Percentiles rank a stretch among this genome's conserved stretches.
phyloP scores from a whole-genome alignment of 2,888 invertebrate genomes.

The Onchidella celtica region DNA sequence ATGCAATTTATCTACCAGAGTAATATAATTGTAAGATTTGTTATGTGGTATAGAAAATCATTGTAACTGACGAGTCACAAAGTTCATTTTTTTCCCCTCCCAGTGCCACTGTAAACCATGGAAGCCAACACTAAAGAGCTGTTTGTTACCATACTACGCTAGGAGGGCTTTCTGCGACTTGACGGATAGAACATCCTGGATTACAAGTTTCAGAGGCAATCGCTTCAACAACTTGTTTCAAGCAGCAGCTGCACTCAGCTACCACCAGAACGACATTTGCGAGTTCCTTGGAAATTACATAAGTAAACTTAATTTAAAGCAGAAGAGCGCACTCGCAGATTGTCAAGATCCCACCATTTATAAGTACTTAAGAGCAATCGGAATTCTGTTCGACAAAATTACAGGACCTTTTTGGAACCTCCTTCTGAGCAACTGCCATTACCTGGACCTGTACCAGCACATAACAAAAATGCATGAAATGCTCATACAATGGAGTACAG shows the following conservation, averaged over 20 bases:
- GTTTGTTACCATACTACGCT: background rate
- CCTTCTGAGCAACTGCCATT: background rate
- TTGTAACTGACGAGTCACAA: too few species aligned
- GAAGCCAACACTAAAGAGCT: background rate
- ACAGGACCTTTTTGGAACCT: background rate
- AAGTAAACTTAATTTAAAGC: background rate
- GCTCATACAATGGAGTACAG: background rate
- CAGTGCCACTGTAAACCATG: background rate
- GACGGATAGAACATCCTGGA: background rate
- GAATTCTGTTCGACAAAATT: background rate
- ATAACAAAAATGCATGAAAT: background rate
- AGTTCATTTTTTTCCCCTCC: too few species aligned
- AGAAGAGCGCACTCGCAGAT: background rate
- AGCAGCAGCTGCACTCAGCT: slow-evolving; percentile 11
- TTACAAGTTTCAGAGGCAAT: slow-evolving; percentile 3
- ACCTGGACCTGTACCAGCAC: background rate
- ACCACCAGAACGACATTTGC: background rate
- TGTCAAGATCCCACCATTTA: background rate
- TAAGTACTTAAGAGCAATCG: background rate
- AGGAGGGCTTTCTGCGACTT: background rate
- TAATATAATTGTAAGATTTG: too few species aligned
- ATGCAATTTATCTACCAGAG: too few species aligned
- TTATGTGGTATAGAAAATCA: too few species aligned
- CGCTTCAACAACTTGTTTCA: slow-evolving; percentile 11
- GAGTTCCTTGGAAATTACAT: background rate